phyloP scores from a whole-genome alignment of 2,888 invertebrate genomes.

The Thera obeliscata region DNA sequence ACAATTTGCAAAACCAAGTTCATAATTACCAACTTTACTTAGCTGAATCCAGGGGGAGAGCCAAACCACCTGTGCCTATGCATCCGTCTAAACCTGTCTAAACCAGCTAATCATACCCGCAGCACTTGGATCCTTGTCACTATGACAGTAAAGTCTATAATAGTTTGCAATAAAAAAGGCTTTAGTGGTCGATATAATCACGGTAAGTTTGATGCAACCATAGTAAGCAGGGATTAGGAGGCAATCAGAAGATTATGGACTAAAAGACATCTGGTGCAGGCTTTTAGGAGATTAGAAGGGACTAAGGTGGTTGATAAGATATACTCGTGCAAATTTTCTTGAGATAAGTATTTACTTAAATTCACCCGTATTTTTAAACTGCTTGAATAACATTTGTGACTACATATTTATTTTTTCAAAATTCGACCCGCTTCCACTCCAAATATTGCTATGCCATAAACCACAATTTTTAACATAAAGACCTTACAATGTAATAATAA shows the following conservation, averaged over 20 bases:
- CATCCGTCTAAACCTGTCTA: conserved; percentile 41
- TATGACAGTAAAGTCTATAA: neutral
- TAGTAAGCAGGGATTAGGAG: neutral
- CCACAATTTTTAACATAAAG: too few relatives aligned
- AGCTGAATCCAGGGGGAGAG: conserved; percentile 44
- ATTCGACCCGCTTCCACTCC: too few relatives aligned
- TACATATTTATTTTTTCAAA: too few relatives aligned
- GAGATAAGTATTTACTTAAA: too few relatives aligned
- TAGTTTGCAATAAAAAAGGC: neutral
- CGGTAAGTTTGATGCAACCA: conserved; percentile 7
- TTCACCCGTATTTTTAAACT: too few relatives aligned
- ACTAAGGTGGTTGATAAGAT: neutral
- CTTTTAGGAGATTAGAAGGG: conserved; percentile 11
- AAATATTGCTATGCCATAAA: too few relatives aligned
- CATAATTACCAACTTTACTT: conserved; percentile 51
- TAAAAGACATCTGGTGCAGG: conserved; percentile 13
- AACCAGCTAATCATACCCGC: neutral
- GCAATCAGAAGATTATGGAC: conserved; percentile 5
- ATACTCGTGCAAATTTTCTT: neutral
- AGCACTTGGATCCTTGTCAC: neutral
- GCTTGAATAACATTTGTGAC: too few relatives aligned
- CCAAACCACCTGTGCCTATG: conserved; percentile 64
- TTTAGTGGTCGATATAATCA: conserved; percentile 1
- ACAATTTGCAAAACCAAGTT: conserved; percentile 53
- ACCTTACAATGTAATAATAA: too few relatives aligned